These are phyloP conservation scores for Psammodynastes pulverulentus DNA, from an alignment of 2,113 vertebrate species.

Conservation along the genomic window DNA sequence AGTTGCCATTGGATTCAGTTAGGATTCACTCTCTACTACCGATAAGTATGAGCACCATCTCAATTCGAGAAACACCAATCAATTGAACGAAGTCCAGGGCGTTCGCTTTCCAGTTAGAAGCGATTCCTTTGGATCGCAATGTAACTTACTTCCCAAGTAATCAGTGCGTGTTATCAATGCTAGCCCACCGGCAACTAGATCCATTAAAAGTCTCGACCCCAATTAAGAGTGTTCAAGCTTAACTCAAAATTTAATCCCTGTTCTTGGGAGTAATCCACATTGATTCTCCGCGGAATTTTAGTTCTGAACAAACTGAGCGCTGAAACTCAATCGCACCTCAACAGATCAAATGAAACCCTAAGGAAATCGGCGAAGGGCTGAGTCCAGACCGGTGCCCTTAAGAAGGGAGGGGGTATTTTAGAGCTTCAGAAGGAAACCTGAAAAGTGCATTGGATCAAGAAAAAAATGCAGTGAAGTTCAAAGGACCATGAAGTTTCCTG, in stretches of 20 bases:
- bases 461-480: background rate
- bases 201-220: background rate
- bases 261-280: background rate
- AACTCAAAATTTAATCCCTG: background rate
- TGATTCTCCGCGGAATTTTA: background rate
- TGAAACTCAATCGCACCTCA: background rate
- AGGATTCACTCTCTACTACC: background rate
- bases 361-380: background rate
- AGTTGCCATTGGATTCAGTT: background rate
- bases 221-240: background rate
- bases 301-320: background rate
- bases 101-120: background rate
- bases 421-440: background rate
- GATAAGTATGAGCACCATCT: background rate
- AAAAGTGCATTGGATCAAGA: background rate
- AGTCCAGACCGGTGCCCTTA: background rate
- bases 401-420: background rate
- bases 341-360: background rate
- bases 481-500: background rate
- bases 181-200: background rate
- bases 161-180: background rate
- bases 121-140: background rate
- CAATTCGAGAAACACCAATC: background rate
- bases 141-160: background rate
- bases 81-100: background rate